These are phyloP conservation scores for Nudaria mundana DNA, from an alignment of 2,888 invertebrate genomes.

Conservation along the genomic window DNA sequence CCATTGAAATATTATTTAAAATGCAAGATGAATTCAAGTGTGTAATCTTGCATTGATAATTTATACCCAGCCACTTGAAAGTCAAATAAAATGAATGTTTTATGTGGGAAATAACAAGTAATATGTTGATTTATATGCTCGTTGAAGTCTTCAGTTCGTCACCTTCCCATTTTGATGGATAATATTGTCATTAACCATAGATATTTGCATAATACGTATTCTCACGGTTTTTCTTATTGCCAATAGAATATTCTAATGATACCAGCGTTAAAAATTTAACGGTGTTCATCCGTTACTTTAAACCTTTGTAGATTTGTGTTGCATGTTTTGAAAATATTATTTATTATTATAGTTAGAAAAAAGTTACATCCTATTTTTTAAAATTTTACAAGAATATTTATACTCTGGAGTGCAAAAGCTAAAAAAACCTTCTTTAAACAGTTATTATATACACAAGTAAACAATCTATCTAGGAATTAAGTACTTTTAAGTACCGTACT, in stretches of 20 bases:
- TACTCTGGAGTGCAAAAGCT: too few species aligned
- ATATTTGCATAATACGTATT: constrained; percentile 65
- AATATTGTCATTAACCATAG: constrained; percentile 21
- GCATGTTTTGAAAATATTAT: neutral
- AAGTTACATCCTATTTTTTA: neutral
- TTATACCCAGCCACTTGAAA: constrained; percentile 54
- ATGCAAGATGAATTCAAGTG: constrained; percentile 61
- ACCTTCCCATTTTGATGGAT: constrained; percentile 31
- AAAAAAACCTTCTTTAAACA: too few species aligned
- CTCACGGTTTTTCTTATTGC: constrained; percentile 5
- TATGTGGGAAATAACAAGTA: constrained; percentile 52
- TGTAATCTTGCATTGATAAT: constrained; percentile 67
- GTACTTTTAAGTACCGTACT: too few species aligned
- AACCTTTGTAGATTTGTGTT: neutral
- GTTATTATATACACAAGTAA: too few species aligned
- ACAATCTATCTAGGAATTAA: too few species aligned
- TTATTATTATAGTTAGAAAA: neutral
- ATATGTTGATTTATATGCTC: constrained; percentile 57
- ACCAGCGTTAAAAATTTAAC: too few species aligned
- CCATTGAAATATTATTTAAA: constrained; percentile 39
- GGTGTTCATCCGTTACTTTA: neutral
- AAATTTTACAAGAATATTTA: neutral
- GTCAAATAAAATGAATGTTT: constrained; percentile 19
- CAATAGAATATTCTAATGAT: neutral
- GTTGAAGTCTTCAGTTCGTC: constrained; percentile 35